Evolutionary conservation across 2,113 vertebrate genomes (phyloP).

Genomic region (Upupa epops): DNA sequence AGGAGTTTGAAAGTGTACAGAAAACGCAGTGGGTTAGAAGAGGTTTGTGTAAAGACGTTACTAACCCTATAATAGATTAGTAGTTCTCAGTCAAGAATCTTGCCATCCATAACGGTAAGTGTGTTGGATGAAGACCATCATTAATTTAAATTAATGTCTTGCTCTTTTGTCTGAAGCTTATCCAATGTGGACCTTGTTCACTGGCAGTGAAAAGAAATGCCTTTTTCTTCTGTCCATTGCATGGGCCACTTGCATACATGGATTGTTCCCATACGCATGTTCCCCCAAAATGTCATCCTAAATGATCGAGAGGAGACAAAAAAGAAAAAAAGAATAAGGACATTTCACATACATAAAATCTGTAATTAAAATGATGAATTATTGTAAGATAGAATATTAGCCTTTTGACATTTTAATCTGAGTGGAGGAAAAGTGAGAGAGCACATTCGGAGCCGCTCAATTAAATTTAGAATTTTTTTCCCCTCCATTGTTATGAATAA

Average conservation of each 20-base stretch:
- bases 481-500: conserved; percentile 87
- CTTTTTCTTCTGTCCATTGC: background rate
- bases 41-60: conserved; percentile 38
- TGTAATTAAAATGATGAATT: conserved; percentile 87
- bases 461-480: conserved; percentile 82
- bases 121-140: background rate
- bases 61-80: conserved; percentile 40
- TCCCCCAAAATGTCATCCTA: conserved; percentile 59
- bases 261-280: background rate
- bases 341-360: conserved; percentile 80
- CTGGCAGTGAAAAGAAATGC: conserved; percentile 11
- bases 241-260: background rate
- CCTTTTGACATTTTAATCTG: conserved; percentile 89
- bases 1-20: background rate
- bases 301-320: conserved; percentile 20
- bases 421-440: conserved; percentile 68
- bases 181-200: background rate
- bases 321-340: conserved; percentile 44
- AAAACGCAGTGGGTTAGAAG: conserved; percentile 16
- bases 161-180: conserved; percentile 39
- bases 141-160: conserved; percentile 61
- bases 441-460: conserved; percentile 78
- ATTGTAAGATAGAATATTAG: conserved; percentile 86
- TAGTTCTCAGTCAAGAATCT: background rate
- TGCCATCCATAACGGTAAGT: background rate